Base-by-base conservation (phyloP, 1,140 invertebrate genomes). In the Drosophila yakuba region DNA sequence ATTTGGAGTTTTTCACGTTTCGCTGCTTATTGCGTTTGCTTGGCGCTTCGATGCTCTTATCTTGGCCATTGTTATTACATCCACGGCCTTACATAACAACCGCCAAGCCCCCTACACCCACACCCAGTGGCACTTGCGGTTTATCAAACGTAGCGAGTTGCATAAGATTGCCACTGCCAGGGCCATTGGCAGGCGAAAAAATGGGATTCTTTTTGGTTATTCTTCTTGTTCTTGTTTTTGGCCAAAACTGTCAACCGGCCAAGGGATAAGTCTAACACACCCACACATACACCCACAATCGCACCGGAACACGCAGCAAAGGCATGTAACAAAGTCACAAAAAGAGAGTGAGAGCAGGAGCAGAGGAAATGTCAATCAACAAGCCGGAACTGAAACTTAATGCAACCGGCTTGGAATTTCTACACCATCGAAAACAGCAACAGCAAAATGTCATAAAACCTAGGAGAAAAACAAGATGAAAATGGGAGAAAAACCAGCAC, bases 311-410 rank as follows among this genome's bases (percentile, higher is more conserved):
- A 20, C 4, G 11, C 11, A 12, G 14, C 4, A n/a, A 2, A 14
- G 23, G 48, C 28, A 51, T 51, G 48, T 35, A 28, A 64, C 38
- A 51, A 52, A 68, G 20, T 25, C 14, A 23, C 2, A n/a, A 36
- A 47, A 17, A 17, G 4, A 10, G 10, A 15, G 14, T n/a, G 47
- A 25, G 38, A 25, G 32, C 32, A 12, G n/a, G 36, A 48, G 63
- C 45, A 48, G 48, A 78, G 82, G 82, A 84, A 80, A 84, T 85
- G 82, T 85, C 82, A 85, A 85, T 84, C 81, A 84, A 80, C 81
- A 84, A 84, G 82, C 81, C 81, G 81, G 81, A 84, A 85, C 81
- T 73, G 77, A 74, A 79, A 84, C 69, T 74, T 85, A 69, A 71
- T 67, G 81, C 61, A 85, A 78, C 81, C 78, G 81, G 82, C 81